phyloP scores from a whole-genome alignment of 2,113 vertebrate species.

The Osmerus eperlanus region DNA sequence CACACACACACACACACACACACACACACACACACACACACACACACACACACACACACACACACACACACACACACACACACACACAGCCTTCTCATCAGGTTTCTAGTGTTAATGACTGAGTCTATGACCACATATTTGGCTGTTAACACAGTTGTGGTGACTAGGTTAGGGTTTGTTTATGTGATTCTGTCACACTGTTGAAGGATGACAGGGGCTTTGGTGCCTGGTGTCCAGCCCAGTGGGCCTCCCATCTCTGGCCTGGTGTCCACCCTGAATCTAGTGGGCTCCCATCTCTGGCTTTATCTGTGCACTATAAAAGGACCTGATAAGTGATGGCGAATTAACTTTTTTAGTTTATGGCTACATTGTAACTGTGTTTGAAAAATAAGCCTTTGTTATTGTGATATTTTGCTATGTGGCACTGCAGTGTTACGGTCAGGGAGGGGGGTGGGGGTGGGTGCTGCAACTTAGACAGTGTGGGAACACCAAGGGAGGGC shows the following conservation, averaged over 20 bases:
- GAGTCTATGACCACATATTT: slow-evolving; percentile 41
- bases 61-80: background rate
- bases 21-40: no score
- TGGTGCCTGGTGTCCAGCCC: slow-evolving; percentile 31
- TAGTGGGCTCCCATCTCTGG: slow-evolving; percentile 17
- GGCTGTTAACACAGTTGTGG: slow-evolving; percentile 54
- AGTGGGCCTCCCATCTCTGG: slow-evolving; percentile 23
- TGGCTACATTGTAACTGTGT: no score
- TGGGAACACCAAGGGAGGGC: slow-evolving; percentile 7
- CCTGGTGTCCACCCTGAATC: slow-evolving; percentile 22
- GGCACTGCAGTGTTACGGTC: slow-evolving; percentile 33
- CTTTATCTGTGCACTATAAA: no score
- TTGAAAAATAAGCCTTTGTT: no score
- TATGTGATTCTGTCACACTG: slow-evolving; percentile 59
- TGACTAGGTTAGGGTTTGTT: slow-evolving; percentile 66
- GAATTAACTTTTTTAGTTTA: no score
- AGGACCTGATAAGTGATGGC: no score
- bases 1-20: no score
- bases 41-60: no score
- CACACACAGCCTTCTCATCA: slow-evolving; percentile 39
- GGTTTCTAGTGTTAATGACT: slow-evolving; percentile 63
- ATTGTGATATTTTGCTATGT: no score
- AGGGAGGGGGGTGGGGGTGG: slow-evolving; percentile 62
- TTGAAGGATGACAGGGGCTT: slow-evolving; percentile 61
- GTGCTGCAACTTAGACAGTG: background rate